phyloP scores from a whole-genome alignment of 2,113 vertebrate species.

The Polypterus senegalus region DNA sequence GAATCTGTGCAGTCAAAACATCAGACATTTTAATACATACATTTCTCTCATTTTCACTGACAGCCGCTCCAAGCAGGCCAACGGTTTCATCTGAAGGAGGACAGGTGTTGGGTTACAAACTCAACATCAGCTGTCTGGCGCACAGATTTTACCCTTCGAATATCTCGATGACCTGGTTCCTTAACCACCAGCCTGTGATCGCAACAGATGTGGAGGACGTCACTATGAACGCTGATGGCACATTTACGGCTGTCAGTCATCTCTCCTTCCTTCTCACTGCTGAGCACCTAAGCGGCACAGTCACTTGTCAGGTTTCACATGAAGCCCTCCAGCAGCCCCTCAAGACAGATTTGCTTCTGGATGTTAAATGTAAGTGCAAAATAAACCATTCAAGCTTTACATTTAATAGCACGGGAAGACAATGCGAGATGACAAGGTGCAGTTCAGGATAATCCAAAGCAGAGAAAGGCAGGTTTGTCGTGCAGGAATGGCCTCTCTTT shows the following conservation, averaged over 20 bases:
- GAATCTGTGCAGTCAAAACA: too few relatives aligned
- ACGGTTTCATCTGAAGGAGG: conserved; percentile 1
- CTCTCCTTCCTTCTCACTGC: background rate
- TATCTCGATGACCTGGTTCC: conserved; percentile 8
- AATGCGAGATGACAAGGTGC: too few relatives aligned
- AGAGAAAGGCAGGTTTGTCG: too few relatives aligned
- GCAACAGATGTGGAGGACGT: background rate
- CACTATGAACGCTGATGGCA: background rate
- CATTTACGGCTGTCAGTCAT: conserved; percentile 5
- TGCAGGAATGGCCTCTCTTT: too few relatives aligned
- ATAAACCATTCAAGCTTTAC: too few relatives aligned
- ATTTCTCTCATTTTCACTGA: background rate
- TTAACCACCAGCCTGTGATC: conserved; percentile 3
- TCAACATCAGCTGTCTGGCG: background rate
- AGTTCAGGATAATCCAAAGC: too few relatives aligned
- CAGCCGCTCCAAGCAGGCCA: conserved; percentile 9
- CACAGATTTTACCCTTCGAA: conserved; percentile 8
- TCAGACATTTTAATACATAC: too few relatives aligned
- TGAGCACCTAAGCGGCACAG: too few relatives aligned
- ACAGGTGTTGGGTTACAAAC: background rate
- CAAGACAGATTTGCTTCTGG: conserved; percentile 1
- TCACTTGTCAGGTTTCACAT: conserved; percentile 11
- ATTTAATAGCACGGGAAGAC: too few relatives aligned
- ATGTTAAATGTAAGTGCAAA: conserved; percentile 5
- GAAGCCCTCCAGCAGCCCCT: conserved; percentile 1